Evolutionary conservation across 2,888 invertebrate species (phyloP).

Genomic region (Drosophila helvetica): DNA sequence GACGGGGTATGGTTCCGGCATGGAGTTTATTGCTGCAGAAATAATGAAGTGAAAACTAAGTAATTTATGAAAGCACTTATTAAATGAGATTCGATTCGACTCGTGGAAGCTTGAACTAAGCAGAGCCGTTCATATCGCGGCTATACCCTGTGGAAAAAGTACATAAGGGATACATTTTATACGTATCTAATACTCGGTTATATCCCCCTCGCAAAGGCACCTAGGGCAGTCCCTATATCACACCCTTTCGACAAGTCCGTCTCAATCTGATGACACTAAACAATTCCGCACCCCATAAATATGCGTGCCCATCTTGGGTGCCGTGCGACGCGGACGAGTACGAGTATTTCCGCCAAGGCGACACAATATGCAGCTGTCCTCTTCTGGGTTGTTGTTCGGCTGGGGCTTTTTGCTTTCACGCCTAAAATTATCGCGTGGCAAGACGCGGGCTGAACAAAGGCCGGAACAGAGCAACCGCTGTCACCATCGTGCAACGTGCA

Average conservation of each 20-base stretch:
- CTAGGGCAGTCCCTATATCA: not conserved
- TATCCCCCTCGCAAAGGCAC: not conserved
- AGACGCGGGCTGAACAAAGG: conserved; percentile 14
- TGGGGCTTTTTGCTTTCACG: conserved; percentile 10
- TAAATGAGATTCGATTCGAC: conserved; percentile 56
- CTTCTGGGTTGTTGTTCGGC: conserved; percentile 2
- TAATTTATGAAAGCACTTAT: conserved; percentile 70
- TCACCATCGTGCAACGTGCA: conserved; percentile 9
- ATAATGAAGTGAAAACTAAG: conserved; percentile 62
- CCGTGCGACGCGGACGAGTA: not conserved
- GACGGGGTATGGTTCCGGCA: conserved; percentile 7
- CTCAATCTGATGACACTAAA: conserved; percentile 13
- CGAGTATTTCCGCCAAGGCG: not conserved
- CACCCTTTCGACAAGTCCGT: not conserved
- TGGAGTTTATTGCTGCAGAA: conserved; percentile 65
- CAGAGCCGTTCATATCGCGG: not conserved
- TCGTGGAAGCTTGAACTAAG: conserved; percentile 18
- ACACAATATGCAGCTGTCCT: conserved; percentile 9
- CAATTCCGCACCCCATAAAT: conserved; percentile 21
- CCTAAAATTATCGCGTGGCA: conserved; percentile 11
- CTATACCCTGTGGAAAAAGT: not conserved
- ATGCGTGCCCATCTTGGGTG: conserved; percentile 20
- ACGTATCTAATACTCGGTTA: not conserved
- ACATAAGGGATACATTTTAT: not conserved
- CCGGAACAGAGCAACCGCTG: conserved; percentile 8